phyloP scores from a whole-genome alignment of 2,113 vertebrate species.

The Eurystomus gularis region DNA sequence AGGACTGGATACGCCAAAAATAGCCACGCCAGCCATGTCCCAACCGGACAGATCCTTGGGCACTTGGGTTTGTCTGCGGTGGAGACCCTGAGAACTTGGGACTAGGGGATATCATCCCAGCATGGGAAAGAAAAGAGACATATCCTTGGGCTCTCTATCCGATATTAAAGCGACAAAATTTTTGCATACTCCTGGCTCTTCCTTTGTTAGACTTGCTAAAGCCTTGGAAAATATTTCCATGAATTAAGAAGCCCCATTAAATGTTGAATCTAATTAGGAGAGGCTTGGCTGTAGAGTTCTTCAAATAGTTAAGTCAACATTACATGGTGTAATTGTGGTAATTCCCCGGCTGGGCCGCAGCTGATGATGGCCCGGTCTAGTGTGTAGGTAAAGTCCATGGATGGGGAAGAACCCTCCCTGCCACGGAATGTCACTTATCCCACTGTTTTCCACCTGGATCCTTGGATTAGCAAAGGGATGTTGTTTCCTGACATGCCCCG shows the following conservation, averaged over 20 bases:
- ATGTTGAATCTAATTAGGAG: conserved; percentile 57
- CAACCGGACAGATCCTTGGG: accelerated
- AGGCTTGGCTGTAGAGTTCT: conserved; percentile 44
- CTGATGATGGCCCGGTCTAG: neutral
- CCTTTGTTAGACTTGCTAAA: conserved; percentile 33
- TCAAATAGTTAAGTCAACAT: conserved; percentile 62
- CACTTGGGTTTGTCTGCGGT: neutral
- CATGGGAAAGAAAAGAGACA: neutral
- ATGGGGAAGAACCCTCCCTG: neutral
- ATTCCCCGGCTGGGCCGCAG: neutral
- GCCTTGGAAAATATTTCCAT: conserved; percentile 31
- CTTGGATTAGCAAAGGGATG: too few species aligned
- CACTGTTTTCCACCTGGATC: neutral
- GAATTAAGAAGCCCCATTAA: conserved; percentile 54
- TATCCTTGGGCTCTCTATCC: neutral
- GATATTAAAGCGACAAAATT: neutral
- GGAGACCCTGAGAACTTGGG: neutral
- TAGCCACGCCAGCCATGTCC: neutral
- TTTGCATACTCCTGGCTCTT: neutral
- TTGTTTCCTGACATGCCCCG: accelerated
- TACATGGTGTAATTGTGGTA: neutral
- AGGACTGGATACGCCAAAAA: neutral
- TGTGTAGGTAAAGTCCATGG: neutral
- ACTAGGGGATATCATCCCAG: neutral
- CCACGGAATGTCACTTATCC: neutral